Evolutionary conservation across 2,113 vertebrate species (phyloP).

Genomic region (Formicarius rufipectus): DNA sequence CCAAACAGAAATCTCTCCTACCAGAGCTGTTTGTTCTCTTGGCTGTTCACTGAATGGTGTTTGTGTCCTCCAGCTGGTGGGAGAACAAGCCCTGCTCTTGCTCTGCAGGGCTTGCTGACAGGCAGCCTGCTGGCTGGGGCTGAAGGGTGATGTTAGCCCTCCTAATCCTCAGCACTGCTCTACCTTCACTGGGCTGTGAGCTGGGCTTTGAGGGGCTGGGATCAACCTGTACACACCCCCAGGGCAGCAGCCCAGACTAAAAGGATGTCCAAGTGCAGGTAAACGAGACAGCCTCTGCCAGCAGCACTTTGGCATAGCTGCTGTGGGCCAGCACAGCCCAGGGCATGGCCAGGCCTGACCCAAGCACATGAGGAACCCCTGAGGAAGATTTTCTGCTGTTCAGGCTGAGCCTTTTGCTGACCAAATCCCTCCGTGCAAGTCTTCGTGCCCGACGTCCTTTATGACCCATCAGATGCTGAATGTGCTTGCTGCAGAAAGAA

Average conservation of each 20-base stretch:
- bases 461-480: background rate
- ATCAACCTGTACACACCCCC: background rate
- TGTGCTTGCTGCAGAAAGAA: background rate
- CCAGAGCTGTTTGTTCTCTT: background rate
- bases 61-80: background rate
- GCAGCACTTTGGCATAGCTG: background rate
- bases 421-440: background rate
- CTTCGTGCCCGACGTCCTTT: background rate
- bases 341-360: background rate
- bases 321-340: background rate
- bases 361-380: background rate
- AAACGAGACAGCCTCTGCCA: background rate
- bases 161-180: background rate
- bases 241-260: background rate
- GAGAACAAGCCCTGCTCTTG: background rate
- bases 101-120: background rate
- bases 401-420: background rate
- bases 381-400: background rate
- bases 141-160: conserved; percentile 11
- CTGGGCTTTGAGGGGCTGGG: background rate
- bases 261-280: background rate
- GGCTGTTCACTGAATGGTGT: background rate
- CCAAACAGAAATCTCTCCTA: background rate
- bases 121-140: background rate
- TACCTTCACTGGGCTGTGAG: background rate